Base-by-base conservation (phyloP, 1,140 invertebrate genomes). In the Eupristina koningsbergeri region DNA sequence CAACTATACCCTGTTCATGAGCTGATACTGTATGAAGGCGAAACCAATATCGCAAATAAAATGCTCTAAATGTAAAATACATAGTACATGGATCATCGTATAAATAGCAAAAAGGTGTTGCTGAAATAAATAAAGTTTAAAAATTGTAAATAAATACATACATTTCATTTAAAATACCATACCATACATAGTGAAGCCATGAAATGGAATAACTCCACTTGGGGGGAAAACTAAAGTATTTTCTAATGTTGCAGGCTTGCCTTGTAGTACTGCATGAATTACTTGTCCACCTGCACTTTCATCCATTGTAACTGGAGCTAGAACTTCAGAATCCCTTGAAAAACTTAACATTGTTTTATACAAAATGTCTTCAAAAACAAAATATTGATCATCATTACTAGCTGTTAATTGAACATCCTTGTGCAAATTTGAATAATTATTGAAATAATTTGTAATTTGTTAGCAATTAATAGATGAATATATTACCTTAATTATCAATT, bases 171-270 rank as follows among this genome's bases (percentile, higher is more conserved):
- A 73, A 29, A 53, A 34, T 74, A 41, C 29, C 84, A 93, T 94
- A 98, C 97, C 97, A 92, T 98, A 98, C 98, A 99, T 99, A 15
- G 98, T 96, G 90, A 99, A 99, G 1, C 98, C 98, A 91, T 99
- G 98, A 91, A 98, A 99, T 13, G 98, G 98, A 87, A 99, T 97
- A 29, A 99, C 95, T 9, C 98, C 98, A 92, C 96, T 98, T 0
- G 98, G 98, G 26, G 98, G 98, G 89, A 98, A 98, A 36, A 96
- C 94, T n/a, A 97, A 95, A 34, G 94, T 93, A 85, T 94, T 95
- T 85, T 95, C 94, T 17, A 94, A 88, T 11, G 93, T 94, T 7
- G 94, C 93, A 61, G 94, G 94, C 89, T 95, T 96, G n/a, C 95
- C 95, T 91, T 96, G 96, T 0, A 96, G 91, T 29, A 95, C 93